A percentile compares a stretch with the other conserved stretches of the same genome.
phyloP scores from a whole-genome alignment of 2,113 vertebrate genomes.

The Pampusana beccarii region DNA sequence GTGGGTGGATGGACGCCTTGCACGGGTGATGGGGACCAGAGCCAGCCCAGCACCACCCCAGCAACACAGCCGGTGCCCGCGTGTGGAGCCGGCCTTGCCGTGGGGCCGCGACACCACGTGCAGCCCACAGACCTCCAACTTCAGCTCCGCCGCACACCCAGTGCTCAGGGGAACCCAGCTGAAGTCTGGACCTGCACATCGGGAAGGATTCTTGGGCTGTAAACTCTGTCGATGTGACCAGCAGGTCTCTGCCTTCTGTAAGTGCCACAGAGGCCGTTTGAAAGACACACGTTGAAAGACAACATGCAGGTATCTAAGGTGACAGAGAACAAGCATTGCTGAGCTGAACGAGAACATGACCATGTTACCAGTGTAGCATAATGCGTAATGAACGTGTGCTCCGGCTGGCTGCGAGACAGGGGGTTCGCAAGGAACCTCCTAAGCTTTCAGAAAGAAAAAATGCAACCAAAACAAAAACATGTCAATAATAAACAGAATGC shows the following conservation, averaged over 20 bases:
- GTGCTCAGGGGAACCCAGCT: not conserved
- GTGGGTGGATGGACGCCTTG: too few relatives aligned
- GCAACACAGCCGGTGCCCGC: not conserved
- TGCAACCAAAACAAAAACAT: not conserved
- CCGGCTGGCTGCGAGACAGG: too few relatives aligned
- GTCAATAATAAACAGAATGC: not conserved
- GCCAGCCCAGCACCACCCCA: too few relatives aligned
- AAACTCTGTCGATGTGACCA: accelerated
- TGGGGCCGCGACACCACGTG: accelerated
- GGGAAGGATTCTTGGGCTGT: not conserved
- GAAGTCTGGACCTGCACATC: accelerated
- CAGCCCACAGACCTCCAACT: accelerated
- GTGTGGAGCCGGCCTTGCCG: accelerated
- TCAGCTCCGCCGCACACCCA: not conserved
- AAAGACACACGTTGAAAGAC: accelerated
- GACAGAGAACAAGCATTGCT: accelerated
- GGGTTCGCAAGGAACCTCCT: not conserved
- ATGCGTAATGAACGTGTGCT: accelerated
- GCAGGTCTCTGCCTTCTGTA: not conserved
- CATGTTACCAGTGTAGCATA: accelerated
- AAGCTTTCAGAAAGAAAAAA: not conserved
- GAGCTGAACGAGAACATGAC: accelerated
- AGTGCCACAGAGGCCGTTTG: accelerated
- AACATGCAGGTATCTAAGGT: not conserved
- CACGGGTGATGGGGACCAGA: too few relatives aligned